phyloP scores from a whole-genome alignment of 2,113 vertebrate genomes.

The Strix uralensis region DNA sequence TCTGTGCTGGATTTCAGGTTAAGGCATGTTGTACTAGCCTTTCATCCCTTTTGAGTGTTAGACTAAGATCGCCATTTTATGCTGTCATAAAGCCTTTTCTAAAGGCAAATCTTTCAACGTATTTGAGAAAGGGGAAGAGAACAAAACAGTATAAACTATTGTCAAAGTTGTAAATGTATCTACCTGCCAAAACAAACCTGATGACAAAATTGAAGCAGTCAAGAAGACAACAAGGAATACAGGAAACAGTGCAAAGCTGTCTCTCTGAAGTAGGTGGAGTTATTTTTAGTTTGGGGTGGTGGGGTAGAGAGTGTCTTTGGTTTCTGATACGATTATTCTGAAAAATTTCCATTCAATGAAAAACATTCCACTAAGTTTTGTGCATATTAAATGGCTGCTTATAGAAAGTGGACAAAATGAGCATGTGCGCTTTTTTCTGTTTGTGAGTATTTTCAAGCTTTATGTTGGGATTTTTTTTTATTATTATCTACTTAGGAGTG shows the following conservation, averaged over 20 bases:
- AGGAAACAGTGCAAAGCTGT: background rate
- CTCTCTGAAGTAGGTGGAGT: background rate
- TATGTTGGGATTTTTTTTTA: background rate
- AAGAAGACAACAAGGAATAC: background rate
- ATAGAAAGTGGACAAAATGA: background rate
- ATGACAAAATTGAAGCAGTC: slow-evolving; percentile 13
- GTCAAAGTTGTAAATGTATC: slow-evolving; percentile 3
- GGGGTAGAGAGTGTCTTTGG: background rate
- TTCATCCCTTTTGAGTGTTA: background rate
- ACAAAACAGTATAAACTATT: background rate
- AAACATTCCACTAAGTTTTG: background rate
- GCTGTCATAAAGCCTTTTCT: background rate
- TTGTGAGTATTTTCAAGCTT: background rate
- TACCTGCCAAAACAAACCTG: slow-evolving; percentile 8
- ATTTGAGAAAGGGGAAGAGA: background rate
- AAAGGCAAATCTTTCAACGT: slow-evolving; percentile 32
- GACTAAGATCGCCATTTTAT: background rate
- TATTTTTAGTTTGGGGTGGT: background rate
- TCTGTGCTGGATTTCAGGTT: background rate
- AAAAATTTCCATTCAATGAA: background rate
- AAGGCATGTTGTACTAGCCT: background rate
- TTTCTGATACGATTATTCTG: background rate
- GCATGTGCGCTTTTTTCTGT: background rate
- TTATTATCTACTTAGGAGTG: background rate
- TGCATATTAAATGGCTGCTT: background rate